Base-by-base conservation (phyloP, 2,113 vertebrate genomes). In the Istiophorus platypterus region DNA sequence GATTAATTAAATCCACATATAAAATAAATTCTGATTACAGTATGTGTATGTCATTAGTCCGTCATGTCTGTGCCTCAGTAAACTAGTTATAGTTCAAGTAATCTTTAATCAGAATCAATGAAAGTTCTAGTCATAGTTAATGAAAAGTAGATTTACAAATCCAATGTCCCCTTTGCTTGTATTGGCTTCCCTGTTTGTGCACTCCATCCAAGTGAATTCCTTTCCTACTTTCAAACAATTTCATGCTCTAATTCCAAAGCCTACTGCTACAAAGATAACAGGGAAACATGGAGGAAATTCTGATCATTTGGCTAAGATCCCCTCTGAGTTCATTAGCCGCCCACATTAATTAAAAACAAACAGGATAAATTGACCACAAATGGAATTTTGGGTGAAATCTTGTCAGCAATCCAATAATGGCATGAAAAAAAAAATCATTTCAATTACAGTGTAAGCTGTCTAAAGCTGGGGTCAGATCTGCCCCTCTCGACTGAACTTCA, bases 311-410 rank as follows among this genome's bases (percentile, higher is more conserved):
- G 78, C 82, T 85, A 75, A 88, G 84, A 90, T 93, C 87, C 88
- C 72, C 66, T 92, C 91, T 70, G 90, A 93, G 91, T 92, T 92
- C 87, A 90, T 95, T 93, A 94, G 90, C 84, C 12, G 67, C 83
- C 66, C 45, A 64, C 62, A 81, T 88, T 94, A 93, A 95, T 95
- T 95, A 93, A 94, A 95, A 94, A 95, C 90, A 94, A 95, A 94
- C 92, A 94, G 89, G 92, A 93, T 92, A 91, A 92, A 90, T 91
- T 90, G 86, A 92, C 92, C 91, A 92, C 90, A 92, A 93, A 95
- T 94, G 91, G 81, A 94, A 93, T 93, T 93, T 92, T 76, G 79
- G 70, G 78, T 59, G 83, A 93, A 93, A 93, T 93, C 90, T 91
- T 81, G 91, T 91, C 87, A 85, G 84, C 88, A 80, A 93, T 94